Percentiles rank a stretch among this genome's conserved stretches.
These are phyloP conservation scores for Hyles euphorbiae DNA, from an alignment of 1,140 invertebrate genomes.

Conservation along the genomic window DNA sequence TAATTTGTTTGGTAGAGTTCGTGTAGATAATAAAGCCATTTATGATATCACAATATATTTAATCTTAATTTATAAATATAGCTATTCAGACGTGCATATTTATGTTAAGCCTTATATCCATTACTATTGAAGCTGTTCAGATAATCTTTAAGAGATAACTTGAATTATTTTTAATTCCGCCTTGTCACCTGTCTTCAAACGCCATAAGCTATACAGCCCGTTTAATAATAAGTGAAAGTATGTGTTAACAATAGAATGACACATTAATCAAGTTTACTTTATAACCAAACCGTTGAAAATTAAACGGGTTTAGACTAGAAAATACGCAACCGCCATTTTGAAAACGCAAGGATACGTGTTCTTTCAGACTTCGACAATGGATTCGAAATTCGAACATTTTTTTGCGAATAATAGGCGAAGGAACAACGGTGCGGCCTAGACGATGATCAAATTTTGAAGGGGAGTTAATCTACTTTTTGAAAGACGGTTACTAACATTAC, in stretches of 20 bases:
- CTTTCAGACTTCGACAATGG: constrained; percentile 31
- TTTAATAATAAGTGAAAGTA: too few relatives aligned
- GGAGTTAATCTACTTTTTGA: constrained; percentile 11
- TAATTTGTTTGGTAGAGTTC: too few relatives aligned
- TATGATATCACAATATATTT: too few relatives aligned
- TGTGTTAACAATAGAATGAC: neutral
- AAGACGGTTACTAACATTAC: constrained; percentile 6
- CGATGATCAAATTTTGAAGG: constrained; percentile 34
- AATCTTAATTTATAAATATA: too few relatives aligned
- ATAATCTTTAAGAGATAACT: too few relatives aligned
- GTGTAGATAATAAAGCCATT: too few relatives aligned
- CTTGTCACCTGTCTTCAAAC: too few relatives aligned
- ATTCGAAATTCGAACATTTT: constrained; percentile 30
- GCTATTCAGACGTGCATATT: too few relatives aligned
- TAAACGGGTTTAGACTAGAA: constrained; percentile 23
- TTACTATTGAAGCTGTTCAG: too few relatives aligned
- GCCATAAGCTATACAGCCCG: too few relatives aligned
- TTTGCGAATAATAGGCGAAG: constrained; percentile 41
- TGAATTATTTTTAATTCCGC: too few relatives aligned
- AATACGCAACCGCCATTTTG: constrained; percentile 26
- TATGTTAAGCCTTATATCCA: too few relatives aligned
- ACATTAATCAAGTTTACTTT: constrained; percentile 16
- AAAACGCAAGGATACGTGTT: constrained; percentile 31
- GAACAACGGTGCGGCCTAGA: constrained; percentile 36
- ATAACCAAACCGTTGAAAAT: constrained; percentile 23